Evolutionary conservation across 2,113 vertebrate species (phyloP), one percentile per base, ranked within the genome.

Genomic region (Gobius niger): DNA sequence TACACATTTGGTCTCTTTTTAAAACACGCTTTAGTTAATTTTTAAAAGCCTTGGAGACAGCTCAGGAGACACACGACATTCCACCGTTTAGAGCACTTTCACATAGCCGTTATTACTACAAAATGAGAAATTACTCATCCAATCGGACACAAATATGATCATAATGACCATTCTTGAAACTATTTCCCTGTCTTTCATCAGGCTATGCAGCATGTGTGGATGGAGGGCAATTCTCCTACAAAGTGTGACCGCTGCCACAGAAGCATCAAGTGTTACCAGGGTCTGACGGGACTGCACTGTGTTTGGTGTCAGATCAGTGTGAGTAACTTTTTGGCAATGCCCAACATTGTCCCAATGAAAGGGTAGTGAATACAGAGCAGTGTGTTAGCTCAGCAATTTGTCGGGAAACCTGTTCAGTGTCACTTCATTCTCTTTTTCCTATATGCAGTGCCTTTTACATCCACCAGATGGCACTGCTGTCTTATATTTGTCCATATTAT

Each of bases 251-350:
- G 93, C 67, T 98, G 96, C 86, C 95, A 95, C 90, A 92, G 96
- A 78, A 96, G 93, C 93, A 98, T 98, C 92, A 98, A 98, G 87
- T 95, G 93, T 87, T 98, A 97, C 91, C 96, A 97, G 93, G 95
- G 95, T 67, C 93, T 98, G 83, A 97, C 95, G 0, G 95, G 96
- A 44, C 90, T 96, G 81, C 96, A 98, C 91, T 98, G 96, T 9
- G 95, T 95, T 75, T 98, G 96, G 96, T 98, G 96, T 90, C 96
- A 96, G 78, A 88, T 95, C 84, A 95, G 95, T 12, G 96, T 98
- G 92, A 95, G 96, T 94, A 19, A 0, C 18, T 14, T 34, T 34
- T 34, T 34, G 24, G 24, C 24, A 34, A 34, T 34, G 24, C 24
- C 24, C 24, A 34, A 34, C 24, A 34, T 34, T 34, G 24, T 34